These are phyloP conservation scores for Sebastes taczanowskii DNA, from an alignment of 2,797 vertebrate genomes.

Conservation along the genomic window DNA sequence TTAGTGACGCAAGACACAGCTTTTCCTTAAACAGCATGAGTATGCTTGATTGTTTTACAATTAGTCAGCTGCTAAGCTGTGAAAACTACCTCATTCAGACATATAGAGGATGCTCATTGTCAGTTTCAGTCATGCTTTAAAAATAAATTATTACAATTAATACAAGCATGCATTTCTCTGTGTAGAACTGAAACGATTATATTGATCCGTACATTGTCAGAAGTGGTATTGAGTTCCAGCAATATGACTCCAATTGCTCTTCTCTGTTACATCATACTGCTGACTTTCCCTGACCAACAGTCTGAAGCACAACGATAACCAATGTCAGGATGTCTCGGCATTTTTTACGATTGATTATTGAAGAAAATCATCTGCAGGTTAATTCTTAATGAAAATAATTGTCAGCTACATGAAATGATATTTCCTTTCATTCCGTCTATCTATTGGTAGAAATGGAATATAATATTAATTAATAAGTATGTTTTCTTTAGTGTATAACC, in stretches of 20 bases:
- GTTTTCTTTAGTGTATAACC: no score
- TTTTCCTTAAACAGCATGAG: neutral
- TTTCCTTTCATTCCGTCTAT: no score
- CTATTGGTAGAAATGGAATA: no score
- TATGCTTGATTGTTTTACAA: no score
- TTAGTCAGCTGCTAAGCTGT: neutral
- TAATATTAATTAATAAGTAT: no score
- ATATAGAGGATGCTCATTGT: neutral
- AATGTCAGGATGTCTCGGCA: neutral
- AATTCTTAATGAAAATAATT: no score
- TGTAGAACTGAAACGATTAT: neutral
- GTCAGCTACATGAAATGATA: no score
- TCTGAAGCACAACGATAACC: neutral
- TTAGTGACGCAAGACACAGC: neutral
- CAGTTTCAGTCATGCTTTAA: neutral
- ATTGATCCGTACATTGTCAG: neutral
- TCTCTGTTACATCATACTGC: neutral
- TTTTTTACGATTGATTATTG: neutral
- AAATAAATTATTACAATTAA: neutral
- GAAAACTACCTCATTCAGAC: neutral
- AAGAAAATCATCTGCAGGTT: no score
- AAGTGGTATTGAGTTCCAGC: neutral
- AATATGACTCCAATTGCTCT: neutral
- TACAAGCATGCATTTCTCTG: neutral
- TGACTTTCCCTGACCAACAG: neutral